phyloP scores from a whole-genome alignment of 2,797 vertebrate species.

The Molossus molossus region DNA sequence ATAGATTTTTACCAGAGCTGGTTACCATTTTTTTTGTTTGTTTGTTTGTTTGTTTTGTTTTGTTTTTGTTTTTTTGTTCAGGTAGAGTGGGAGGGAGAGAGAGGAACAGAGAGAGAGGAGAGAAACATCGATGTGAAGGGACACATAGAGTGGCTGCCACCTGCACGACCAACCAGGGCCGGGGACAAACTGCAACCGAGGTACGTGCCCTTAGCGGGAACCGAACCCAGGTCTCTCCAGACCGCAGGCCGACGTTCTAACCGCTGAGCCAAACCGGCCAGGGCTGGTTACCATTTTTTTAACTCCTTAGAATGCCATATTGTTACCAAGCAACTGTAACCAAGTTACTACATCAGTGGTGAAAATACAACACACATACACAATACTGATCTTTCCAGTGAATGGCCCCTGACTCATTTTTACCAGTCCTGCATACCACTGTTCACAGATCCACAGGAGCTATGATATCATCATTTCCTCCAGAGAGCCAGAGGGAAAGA shows the following conservation, averaged over 20 bases:
- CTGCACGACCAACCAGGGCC: too few relatives aligned
- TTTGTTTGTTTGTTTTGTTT: too few relatives aligned
- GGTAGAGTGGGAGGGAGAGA: too few relatives aligned
- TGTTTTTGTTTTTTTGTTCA: too few relatives aligned
- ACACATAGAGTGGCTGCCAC: too few relatives aligned
- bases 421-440: background rate
- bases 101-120: too few relatives aligned
- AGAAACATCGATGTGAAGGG: too few relatives aligned
- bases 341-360: slow-evolving; percentile 52
- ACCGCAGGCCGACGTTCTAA: too few relatives aligned
- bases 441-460: background rate
- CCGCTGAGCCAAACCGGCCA: too few relatives aligned
- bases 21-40: background rate
- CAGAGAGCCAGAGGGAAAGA: background rate
- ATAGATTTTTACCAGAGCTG: background rate
- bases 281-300: background rate
- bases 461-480: slow-evolving; percentile 47
- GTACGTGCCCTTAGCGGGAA: too few relatives aligned
- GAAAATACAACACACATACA: slow-evolving; percentile 54
- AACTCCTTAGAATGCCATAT: background rate
- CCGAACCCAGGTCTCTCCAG: background rate
- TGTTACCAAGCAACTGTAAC: slow-evolving; percentile 78
- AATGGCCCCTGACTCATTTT: slow-evolving; percentile 76
- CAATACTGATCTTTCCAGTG: background rate
- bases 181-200: too few relatives aligned